Conservation (phyloP, 1,140 invertebrate species). For the Babylonia areolata region DNA sequence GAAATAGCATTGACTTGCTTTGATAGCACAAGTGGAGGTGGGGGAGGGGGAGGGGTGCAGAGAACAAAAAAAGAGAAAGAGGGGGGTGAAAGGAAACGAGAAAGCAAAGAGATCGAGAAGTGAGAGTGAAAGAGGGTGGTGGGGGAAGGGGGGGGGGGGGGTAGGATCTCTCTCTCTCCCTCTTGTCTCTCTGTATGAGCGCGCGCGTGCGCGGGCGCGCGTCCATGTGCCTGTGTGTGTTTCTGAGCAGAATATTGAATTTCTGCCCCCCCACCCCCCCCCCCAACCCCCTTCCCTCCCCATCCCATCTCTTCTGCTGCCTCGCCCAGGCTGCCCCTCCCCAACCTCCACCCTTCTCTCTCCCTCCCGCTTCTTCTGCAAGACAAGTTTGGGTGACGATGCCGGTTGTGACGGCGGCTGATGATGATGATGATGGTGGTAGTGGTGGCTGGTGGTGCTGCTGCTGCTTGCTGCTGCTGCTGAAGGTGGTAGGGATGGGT, state of each 20-base stretch:
- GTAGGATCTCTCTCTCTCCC: too few species aligned
- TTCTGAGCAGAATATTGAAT: conserved; percentile 11
- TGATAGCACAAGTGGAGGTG: conserved; percentile 9
- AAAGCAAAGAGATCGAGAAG: background rate
- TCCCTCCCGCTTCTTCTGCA: too few species aligned
- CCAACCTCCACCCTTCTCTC: too few species aligned
- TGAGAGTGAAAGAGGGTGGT: too few species aligned
- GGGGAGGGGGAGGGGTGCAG: too few species aligned
- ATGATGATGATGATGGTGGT: background rate
- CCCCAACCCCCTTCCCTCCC: too few species aligned
- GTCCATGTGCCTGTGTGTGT: too few species aligned
- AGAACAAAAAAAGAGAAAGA: background rate
- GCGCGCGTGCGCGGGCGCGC: too few species aligned
- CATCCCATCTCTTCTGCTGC: too few species aligned
- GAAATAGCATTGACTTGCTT: conserved; percentile 39
- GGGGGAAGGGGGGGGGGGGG: too few species aligned
- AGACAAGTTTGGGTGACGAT: background rate
- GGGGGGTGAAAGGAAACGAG: background rate
- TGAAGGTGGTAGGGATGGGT: background rate
- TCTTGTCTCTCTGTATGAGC: too few species aligned
- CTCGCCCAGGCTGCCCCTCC: too few species aligned
- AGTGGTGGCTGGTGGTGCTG: background rate
- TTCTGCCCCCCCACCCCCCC: background rate
- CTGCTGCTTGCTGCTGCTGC: background rate
- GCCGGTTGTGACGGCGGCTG: background rate